A percentile compares a stretch with the other conserved stretches of the same genome.
Conservation (phyloP, 1,140 invertebrate genomes). For the Drosophila paulistorum region DNA sequence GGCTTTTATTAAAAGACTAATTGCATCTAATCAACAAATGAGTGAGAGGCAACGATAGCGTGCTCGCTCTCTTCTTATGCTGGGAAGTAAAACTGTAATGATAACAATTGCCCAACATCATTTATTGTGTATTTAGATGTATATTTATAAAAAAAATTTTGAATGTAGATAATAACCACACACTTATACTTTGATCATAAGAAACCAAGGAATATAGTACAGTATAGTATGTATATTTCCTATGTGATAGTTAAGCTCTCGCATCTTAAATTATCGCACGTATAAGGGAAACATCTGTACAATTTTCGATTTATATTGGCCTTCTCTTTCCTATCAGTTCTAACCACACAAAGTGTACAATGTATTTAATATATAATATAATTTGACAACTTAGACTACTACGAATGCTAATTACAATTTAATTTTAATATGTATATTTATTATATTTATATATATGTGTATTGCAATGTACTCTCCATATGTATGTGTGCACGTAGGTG, state of each 20-base stretch:
- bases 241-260: constrained; percentile 21
- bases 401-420: constrained; percentile 37
- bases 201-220: neutral
- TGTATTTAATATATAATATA: constrained; percentile 26
- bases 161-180: constrained; percentile 16
- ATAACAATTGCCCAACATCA: constrained; percentile 12
- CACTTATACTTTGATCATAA: constrained; percentile 13
- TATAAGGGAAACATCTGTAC: constrained; percentile 34
- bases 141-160: constrained; percentile 15
- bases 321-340: constrained; percentile 20
- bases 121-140: constrained; percentile 9
- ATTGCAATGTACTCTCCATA: constrained; percentile 62
- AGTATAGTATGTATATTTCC: constrained; percentile 3
- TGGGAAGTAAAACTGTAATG: constrained; percentile 11
- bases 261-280: constrained; percentile 15
- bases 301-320: constrained; percentile 23
- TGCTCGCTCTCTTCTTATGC: neutral
- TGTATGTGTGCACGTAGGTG: constrained; percentile 41
- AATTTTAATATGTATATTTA: constrained; percentile 57
- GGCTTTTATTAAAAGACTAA: constrained; percentile 25
- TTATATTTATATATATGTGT: constrained; percentile 32
- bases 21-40: constrained; percentile 37
- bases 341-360: constrained; percentile 46
- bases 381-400: constrained; percentile 38
- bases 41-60: constrained; percentile 5